Conservation (phyloP, 2,797 vertebrate genomes). For the Danio tinwini region DNA sequence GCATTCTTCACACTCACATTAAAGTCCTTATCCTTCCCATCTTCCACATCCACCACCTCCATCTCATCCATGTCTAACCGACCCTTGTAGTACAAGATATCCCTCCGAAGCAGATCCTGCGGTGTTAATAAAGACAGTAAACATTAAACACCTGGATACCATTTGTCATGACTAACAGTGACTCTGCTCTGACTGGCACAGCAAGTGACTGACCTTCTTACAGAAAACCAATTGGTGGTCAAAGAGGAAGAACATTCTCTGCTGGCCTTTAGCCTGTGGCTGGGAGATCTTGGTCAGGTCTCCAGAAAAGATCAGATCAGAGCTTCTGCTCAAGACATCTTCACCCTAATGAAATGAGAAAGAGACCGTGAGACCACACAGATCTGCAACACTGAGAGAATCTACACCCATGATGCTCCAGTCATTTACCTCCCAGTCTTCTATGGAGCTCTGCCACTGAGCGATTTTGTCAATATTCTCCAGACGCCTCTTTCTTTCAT, state of each 20-base stretch:
- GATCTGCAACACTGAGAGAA: not conserved
- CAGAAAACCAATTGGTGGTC: slow-evolving; percentile 97
- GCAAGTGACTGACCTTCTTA: slow-evolving; percentile 85
- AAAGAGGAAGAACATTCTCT: slow-evolving; percentile 96
- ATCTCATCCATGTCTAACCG: slow-evolving; percentile 90
- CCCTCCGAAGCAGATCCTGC: slow-evolving; percentile 92
- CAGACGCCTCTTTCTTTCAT: slow-evolving; percentile 91
- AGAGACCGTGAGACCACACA: slow-evolving; percentile 24
- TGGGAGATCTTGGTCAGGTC: slow-evolving; percentile 91
- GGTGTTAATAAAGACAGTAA: not conserved
- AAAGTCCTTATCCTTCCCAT: slow-evolving; percentile 92
- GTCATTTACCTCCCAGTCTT: slow-evolving; percentile 91
- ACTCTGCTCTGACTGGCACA: not conserved
- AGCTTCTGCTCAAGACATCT: slow-evolving; percentile 91
- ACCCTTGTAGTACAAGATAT: slow-evolving; percentile 96
- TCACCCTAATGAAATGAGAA: slow-evolving; percentile 81
- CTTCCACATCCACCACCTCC: slow-evolving; percentile 89
- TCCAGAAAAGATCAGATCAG: slow-evolving; percentile 93
- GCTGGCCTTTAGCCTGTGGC: slow-evolving; percentile 92
- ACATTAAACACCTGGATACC: not conserved
- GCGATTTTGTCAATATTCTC: slow-evolving; percentile 98
- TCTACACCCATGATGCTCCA: not conserved
- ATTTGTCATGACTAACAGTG: not conserved
- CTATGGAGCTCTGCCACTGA: slow-evolving; percentile 94
- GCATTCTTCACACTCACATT: slow-evolving; percentile 91